Evolutionary conservation across 2,113 vertebrate species (phyloP).

Genomic region (Pygoscelis adeliae): DNA sequence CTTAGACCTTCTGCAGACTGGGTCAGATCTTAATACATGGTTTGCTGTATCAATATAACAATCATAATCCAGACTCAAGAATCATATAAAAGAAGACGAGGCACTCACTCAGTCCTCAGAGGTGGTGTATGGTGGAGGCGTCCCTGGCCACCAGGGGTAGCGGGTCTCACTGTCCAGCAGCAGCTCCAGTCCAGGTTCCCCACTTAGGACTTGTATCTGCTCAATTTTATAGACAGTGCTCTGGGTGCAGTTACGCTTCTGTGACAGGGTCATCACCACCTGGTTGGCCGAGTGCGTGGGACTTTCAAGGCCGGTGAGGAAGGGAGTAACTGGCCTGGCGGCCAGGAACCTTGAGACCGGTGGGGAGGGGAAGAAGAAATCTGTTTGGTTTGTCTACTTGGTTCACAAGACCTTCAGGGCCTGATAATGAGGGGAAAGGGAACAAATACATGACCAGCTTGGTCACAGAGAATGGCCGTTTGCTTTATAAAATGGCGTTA

Average conservation of each 20-base stretch:
- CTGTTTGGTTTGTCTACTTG: neutral
- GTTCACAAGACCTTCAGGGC: neutral
- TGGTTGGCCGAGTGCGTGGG: neutral
- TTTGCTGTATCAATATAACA: neutral
- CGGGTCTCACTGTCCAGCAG: neutral
- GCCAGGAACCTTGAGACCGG: neutral
- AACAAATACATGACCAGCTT: neutral
- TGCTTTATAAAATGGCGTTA: neutral
- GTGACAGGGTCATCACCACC: neutral
- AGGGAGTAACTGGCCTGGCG: neutral
- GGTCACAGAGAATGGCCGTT: neutral
- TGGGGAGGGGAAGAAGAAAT: neutral
- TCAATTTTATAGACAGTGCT: neutral
- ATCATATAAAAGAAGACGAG: neutral
- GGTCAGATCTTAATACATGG: neutral
- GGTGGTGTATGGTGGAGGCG: too few species aligned
- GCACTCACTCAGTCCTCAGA: neutral
- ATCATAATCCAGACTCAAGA: neutral
- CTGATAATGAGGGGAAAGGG: neutral
- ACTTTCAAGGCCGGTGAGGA: neutral
- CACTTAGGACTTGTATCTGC: neutral
- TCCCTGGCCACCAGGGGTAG: accelerated
- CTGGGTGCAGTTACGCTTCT: neutral
- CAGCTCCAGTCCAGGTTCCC: neutral
- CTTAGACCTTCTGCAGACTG: neutral